A percentile compares a stretch with the other conserved stretches of the same genome.
Evolutionary conservation across 2,888 invertebrate species (phyloP).

Genomic region (Neoaliturus tenellus): DNA sequence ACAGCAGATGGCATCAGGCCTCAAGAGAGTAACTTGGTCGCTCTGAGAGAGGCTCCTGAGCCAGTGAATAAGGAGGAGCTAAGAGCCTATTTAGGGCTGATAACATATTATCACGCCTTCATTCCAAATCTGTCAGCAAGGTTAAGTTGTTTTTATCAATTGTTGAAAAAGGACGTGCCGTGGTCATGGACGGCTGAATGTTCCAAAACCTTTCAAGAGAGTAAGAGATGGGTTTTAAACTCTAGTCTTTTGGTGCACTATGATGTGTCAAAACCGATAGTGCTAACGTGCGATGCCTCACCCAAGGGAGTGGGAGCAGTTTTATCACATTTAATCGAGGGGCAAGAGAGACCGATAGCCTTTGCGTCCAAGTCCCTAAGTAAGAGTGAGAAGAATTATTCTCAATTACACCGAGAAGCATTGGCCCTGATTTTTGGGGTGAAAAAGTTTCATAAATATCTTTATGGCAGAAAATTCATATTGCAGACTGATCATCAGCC

Average conservation of each 20-base stretch:
- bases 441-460: constrained; percentile 52
- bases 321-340: constrained; percentile 42
- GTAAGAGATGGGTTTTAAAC: not conserved
- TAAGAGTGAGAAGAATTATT: not conserved
- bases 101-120: not conserved
- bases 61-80: not conserved
- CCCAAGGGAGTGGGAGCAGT: constrained; percentile 61
- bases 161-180: not conserved
- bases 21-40: not conserved
- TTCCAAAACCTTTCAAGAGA: not conserved
- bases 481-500: not conserved
- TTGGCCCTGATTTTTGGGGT: not conserved
- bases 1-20: not conserved
- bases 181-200: not conserved
- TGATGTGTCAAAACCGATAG: not conserved
- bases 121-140: not conserved
- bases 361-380: not conserved
- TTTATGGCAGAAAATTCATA: constrained; percentile 6
- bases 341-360: not conserved
- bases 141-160: not conserved
- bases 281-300: constrained; percentile 57
- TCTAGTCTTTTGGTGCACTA: not conserved
- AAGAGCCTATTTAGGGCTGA: not conserved
- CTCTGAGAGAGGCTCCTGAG: not conserved
- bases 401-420: constrained; percentile 48